phyloP scores from a whole-genome alignment of 37 sponge, comb jelly and placozoan genomes.

The Beroe ovata region DNA sequence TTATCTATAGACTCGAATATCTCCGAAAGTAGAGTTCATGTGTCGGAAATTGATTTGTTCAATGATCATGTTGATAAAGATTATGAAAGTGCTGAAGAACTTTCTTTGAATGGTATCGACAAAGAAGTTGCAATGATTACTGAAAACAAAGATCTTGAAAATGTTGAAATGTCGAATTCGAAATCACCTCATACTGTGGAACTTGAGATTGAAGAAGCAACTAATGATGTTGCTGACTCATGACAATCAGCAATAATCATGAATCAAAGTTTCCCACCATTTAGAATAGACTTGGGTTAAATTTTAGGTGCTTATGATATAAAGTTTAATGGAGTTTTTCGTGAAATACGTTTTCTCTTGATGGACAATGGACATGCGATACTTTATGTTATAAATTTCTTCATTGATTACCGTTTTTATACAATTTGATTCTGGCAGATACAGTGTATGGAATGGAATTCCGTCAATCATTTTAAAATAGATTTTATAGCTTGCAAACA shows the following conservation, averaged over 20 bases:
- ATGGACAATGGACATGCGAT: too few relatives aligned
- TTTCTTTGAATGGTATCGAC: slow-evolving; percentile 26
- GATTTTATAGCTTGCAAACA: not conserved
- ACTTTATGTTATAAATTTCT: too few relatives aligned
- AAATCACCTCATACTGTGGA: slow-evolving; percentile 55
- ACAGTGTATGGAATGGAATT: too few relatives aligned
- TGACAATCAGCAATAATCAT: not conserved
- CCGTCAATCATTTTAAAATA: not conserved
- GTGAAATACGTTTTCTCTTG: too few relatives aligned
- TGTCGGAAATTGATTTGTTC: slow-evolving; percentile 41
- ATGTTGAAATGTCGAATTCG: slow-evolving; percentile 25
- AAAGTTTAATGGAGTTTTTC: not conserved
- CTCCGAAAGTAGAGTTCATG: slow-evolving; percentile 1
- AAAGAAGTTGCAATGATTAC: not conserved
- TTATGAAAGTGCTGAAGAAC: slow-evolving; percentile 56
- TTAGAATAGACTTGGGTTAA: not conserved
- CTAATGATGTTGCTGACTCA: slow-evolving; percentile 34
- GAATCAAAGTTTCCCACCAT: too few relatives aligned
- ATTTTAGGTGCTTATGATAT: not conserved
- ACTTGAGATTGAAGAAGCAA: slow-evolving; percentile 54
- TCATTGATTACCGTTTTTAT: too few relatives aligned
- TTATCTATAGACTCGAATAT: not conserved
- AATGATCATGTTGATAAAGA: slow-evolving; percentile 52
- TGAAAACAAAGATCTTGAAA: slow-evolving; percentile 16
- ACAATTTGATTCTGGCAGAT: too few relatives aligned